Base-by-base conservation (phyloP, 2,888 invertebrate species). In the Clepsis dumicolana region DNA sequence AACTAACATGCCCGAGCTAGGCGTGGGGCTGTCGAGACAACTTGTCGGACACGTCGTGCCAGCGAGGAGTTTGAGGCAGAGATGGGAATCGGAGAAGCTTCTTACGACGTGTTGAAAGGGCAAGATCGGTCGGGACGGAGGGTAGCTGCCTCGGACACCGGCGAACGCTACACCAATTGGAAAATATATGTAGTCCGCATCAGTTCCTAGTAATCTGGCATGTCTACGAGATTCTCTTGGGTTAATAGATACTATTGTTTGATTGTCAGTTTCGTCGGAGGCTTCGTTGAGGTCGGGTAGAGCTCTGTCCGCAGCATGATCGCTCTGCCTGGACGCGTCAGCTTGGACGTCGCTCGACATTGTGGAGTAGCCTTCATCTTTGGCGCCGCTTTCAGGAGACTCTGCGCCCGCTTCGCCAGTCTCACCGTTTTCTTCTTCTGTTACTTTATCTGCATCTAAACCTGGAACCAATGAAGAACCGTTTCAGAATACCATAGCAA, bases 301-400 rank as follows among this genome's bases (percentile, higher is more conserved):
- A 8, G 95, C 95, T 69, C 95, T 84, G 72, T 94, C 91, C 0
- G 89, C 90, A 0, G 91, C 93, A 72, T 94, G 91, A 77, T 95
- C 95, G 70, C 95, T 95, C 53, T 94, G 94, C 24, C 94, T 79
- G 0, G 95, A 95, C 1, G 95, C 95, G 78, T 96, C 96, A 0
- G 96, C 96, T 85, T 97, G 96, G 0, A 96, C 96, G 82, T 97
- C 97, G 72, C 96, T 96, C 12, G 97, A 97, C 97, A 97, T 97
- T 4, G 97, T 97, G 70, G 97, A 97, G 87, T 97, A 97, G 18
- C 97, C 97, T 84, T 97, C 97, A 90, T 97, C 97, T 75, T 96
- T 94, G 74, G 96, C 96, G 50, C 96, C 96, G 77, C 96, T 96
- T 79, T 96, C 96, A 0, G 96, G 96, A 71, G 96, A 96, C 83